These are phyloP conservation scores for Ciconia nigra DNA, from an alignment of 2,797 vertebrate species.

Conservation along the genomic window DNA sequence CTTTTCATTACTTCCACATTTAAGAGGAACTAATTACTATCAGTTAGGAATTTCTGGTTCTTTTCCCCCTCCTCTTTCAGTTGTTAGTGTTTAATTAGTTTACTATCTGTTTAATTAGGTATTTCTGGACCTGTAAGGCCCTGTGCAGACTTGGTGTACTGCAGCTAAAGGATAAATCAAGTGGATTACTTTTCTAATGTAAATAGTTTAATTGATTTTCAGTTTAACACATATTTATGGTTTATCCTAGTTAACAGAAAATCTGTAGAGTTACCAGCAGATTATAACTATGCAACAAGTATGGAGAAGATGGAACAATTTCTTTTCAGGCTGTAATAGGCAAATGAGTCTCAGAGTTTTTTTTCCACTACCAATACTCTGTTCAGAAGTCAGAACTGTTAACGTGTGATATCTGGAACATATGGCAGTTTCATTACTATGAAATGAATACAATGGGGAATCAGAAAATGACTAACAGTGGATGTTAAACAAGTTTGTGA, in stretches of 20 bases:
- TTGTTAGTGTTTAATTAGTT: background rate
- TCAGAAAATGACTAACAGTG: background rate
- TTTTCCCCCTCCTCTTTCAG: background rate
- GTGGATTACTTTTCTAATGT: background rate
- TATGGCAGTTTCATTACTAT: background rate
- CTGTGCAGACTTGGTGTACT: background rate
- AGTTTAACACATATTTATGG: background rate
- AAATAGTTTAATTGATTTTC: background rate
- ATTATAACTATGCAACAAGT: constrained; percentile 7
- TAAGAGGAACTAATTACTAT: background rate
- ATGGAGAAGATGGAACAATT: background rate
- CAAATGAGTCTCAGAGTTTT: background rate
- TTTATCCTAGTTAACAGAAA: constrained; percentile 3
- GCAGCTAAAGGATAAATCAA: background rate
- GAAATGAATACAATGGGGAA: background rate
- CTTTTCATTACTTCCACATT: background rate
- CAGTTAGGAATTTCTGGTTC: background rate
- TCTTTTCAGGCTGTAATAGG: background rate
- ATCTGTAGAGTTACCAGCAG: background rate
- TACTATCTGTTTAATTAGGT: background rate
- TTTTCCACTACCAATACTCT: background rate
- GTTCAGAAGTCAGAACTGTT: background rate
- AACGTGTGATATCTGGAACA: background rate
- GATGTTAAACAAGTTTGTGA: background rate
- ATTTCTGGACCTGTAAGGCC: background rate